phyloP scores from a whole-genome alignment of 2,888 invertebrate genomes.

The Deilephila elpenor region DNA sequence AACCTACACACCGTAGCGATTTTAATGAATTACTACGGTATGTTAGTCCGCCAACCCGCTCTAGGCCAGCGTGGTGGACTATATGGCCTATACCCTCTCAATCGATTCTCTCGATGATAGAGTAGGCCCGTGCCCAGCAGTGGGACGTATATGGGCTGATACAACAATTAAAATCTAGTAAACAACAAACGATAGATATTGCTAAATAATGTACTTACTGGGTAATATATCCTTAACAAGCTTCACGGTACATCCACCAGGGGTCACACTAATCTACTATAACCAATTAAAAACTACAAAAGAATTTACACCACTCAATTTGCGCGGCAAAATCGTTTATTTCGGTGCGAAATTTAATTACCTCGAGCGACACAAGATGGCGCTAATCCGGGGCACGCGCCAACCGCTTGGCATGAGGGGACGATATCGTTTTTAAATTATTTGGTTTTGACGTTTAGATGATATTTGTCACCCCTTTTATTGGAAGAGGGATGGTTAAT shows the following conservation, averaged over 20 bases:
- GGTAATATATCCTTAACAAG: too few relatives aligned
- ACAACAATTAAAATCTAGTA: too few relatives aligned
- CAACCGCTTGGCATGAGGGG: conserved; percentile 32
- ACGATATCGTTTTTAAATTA: conserved; percentile 31
- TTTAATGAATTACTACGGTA: too few relatives aligned
- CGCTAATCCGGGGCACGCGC: conserved; percentile 34
- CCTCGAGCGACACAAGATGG: conserved; percentile 36
- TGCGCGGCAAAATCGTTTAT: conserved; percentile 8
- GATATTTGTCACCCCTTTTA: conserved; percentile 32
- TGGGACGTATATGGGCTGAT: too few relatives aligned
- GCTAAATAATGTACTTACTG: too few relatives aligned
- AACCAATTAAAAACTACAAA: conserved; percentile 26
- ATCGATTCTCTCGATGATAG: too few relatives aligned
- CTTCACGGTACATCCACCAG: not conserved
- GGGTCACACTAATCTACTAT: conserved; percentile 5
- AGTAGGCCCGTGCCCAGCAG: too few relatives aligned
- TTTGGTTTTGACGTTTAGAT: conserved; percentile 32
- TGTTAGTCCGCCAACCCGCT: too few relatives aligned
- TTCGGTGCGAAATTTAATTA: conserved; percentile 33
- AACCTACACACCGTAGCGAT: too few relatives aligned
- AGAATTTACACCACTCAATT: conserved; percentile 28
- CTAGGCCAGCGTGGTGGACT: too few relatives aligned
- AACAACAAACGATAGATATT: too few relatives aligned
- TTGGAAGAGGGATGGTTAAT: conserved; percentile 4
- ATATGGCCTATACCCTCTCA: too few relatives aligned